Conservation (phyloP, 2,113 vertebrate species). For the Sinocyclocheilus rhinocerous region DNA sequence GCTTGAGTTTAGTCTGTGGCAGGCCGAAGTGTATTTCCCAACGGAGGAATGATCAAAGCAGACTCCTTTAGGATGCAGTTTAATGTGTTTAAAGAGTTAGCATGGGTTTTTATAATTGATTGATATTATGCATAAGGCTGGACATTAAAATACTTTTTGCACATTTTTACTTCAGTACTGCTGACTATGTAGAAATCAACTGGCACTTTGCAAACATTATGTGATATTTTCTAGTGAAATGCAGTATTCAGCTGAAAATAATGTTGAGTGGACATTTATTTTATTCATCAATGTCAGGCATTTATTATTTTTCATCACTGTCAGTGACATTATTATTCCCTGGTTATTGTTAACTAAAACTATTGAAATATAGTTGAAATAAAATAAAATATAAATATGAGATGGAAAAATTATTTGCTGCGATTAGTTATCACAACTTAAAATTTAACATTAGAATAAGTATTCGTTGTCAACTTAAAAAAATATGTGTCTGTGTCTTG, state of each 20-base stretch:
- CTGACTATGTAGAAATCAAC: background rate
- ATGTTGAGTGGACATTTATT: background rate
- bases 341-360: no score
- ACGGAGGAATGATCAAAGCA: conserved; percentile 21
- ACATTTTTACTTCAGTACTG: background rate
- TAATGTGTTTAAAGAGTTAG: background rate
- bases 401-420: no score
- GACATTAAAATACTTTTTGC: background rate
- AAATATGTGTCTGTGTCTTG: no score
- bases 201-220: background rate
- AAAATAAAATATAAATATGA: no score
- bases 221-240: background rate
- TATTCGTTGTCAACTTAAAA: no score
- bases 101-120: conserved; percentile 2
- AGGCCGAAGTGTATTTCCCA: background rate
- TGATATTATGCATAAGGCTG: conserved; percentile 16
- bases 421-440: no score
- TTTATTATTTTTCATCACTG: no score
- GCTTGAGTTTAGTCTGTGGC: background rate
- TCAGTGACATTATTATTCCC: no score
- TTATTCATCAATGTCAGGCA: background rate
- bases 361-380: no score
- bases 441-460: no score
- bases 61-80: background rate
- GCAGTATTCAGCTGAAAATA: background rate